These are phyloP conservation scores for Coleophora flavipennella DNA, from an alignment of 2,888 invertebrate species.

Conservation along the genomic window DNA sequence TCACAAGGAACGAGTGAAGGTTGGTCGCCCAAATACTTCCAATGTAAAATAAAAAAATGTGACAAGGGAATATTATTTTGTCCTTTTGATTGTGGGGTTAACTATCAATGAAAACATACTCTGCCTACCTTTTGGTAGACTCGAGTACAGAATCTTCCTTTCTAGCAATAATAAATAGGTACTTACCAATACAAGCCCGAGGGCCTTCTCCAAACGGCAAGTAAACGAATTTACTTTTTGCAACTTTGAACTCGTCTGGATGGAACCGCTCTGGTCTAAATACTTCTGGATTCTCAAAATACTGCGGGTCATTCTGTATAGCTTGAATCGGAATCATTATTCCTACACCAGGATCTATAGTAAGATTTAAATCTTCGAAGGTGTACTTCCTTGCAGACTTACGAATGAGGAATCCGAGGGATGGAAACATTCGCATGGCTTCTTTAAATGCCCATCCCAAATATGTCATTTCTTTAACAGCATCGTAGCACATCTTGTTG, in stretches of 20 bases:
- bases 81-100: too few species aligned
- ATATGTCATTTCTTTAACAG: conserved; percentile 21
- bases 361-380: conserved; percentile 15
- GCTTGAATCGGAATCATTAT: conserved; percentile 34
- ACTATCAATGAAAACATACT: too few species aligned
- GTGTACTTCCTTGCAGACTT: conserved; percentile 16
- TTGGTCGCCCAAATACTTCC: too few species aligned
- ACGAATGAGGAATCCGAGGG: conserved; percentile 16
- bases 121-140: too few species aligned
- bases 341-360: conserved; percentile 27
- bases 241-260: conserved; percentile 23
- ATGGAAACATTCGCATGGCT: conserved; percentile 18
- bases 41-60: too few species aligned
- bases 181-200: conserved; percentile 46
- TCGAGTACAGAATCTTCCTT: too few species aligned
- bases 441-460: conserved; percentile 18
- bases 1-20: too few species aligned
- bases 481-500: conserved; percentile 20
- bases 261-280: conserved; percentile 42
- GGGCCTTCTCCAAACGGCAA: conserved; percentile 50
- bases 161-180: not conserved
- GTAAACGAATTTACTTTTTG: conserved; percentile 31
- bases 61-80: too few species aligned
- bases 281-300: conserved; percentile 37
- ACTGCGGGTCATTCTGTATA: conserved; percentile 39